Percentiles rank a stretch among this genome's conserved stretches.
These are phyloP conservation scores for Gymnocypris eckloni DNA, from an alignment of 2,797 vertebrate species.

Conservation along the genomic window DNA sequence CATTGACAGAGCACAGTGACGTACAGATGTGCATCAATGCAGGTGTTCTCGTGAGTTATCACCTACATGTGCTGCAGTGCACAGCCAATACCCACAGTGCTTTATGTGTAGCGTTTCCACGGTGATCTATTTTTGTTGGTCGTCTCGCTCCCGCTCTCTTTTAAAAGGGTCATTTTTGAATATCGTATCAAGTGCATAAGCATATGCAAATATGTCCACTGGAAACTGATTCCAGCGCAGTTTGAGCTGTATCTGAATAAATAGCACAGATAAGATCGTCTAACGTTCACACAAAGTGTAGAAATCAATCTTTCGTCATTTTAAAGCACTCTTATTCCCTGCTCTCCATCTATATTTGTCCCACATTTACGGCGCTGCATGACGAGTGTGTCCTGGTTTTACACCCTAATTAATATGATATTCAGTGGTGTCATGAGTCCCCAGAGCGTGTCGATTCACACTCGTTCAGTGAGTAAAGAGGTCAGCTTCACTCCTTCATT, in stretches of 20 bases:
- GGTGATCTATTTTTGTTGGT: constrained; percentile 77
- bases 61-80: not conserved
- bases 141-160: not conserved
- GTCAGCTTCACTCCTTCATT: constrained; percentile 45
- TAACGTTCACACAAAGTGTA: constrained; percentile 14
- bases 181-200: constrained; percentile 9
- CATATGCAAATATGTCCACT: not conserved
- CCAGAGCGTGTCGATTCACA: constrained; percentile 29
- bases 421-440: constrained; percentile 48
- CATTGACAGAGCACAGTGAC: not conserved
- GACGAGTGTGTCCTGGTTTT: constrained; percentile 54
- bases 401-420: constrained; percentile 52
- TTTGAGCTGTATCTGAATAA: constrained; percentile 8
- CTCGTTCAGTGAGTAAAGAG: constrained; percentile 34
- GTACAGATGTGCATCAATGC: constrained; percentile 10
- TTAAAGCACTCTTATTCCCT: constrained; percentile 30
- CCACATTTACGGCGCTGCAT: constrained; percentile 21
- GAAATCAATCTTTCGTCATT: constrained; percentile 42
- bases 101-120: constrained; percentile 84
- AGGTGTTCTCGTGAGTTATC: constrained; percentile 21
- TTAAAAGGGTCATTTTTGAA: constrained; percentile 9
- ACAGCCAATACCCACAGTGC: constrained; percentile 66
- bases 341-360: constrained; percentile 24
- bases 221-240: not conserved
- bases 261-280: constrained; percentile 6